Evolutionary conservation across 2,888 invertebrate genomes (phyloP), one percentile per base, ranked within the genome.

Genomic region (Ernsta delagoae): DNA sequence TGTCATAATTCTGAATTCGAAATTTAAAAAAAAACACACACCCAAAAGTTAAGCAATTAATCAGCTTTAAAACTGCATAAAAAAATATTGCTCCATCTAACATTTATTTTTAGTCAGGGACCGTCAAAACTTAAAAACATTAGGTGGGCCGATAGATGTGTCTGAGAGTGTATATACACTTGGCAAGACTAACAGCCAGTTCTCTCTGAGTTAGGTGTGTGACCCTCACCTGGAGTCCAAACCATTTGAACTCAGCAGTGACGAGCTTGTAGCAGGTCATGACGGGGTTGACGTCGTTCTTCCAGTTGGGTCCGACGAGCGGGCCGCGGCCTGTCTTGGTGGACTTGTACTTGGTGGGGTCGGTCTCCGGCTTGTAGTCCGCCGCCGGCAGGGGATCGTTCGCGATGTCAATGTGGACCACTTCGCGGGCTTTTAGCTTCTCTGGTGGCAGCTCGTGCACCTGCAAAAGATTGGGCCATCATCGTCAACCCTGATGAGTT

Each of bases 201-300:
- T n/a, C n/a, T n/a, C n/a, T n/a, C n/a, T n/a, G n/a, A n/a, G n/a
- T n/a, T n/a, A n/a, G n/a, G n/a, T n/a, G n/a, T n/a, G 5, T 41
- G 39, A 43, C 11, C 3, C 43, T 43, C 75, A 95, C 95, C 94
- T 97, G 97, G 72, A 99, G 94, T 68, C 99, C 99, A 83, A 98
- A 99, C 99, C 99, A 99, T 94, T 99, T 99, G 94, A 99, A 99
- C 94, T 99, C 98, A 73, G 97, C 97, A 45, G 98, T 98, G 79
- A 99, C 99, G 77, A 99, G 94, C 92, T 99, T 99, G 92, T 99
- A 99, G 88, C 98, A 98, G 64, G 98, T 99, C 99, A 99, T 99
- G 72, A 99, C 97, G 16, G 98, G 98, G 65, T 96, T 93, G 59
- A 96, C 95, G 53, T 94, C 95, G 70, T 95, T 94, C 90, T 96